phyloP scores from a whole-genome alignment of 2,888 invertebrate species.

The Lamellibrachia columna region DNA sequence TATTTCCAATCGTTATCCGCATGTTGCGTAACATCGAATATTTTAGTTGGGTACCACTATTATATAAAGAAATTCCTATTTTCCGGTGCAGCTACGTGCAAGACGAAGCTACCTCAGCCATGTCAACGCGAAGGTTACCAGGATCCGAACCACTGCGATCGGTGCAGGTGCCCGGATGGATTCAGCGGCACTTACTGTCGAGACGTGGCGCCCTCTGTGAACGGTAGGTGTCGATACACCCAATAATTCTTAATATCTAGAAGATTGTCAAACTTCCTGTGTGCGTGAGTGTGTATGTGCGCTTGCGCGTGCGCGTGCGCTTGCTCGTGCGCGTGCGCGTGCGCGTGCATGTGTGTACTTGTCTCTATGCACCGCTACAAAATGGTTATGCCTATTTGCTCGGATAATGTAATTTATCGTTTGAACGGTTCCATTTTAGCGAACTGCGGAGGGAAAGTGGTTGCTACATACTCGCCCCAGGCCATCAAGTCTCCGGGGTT shows the following conservation, averaged over 20 bases:
- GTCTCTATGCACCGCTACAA: conserved; percentile 31
- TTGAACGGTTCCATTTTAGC: background rate
- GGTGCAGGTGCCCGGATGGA: conserved; percentile 59
- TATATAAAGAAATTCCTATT: background rate
- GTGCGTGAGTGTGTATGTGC: background rate
- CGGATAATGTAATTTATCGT: background rate
- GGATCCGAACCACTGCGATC: conserved; percentile 53
- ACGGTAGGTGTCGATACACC: conserved; percentile 5
- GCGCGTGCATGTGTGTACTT: conserved; percentile 28
- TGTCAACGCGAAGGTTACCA: conserved; percentile 41
- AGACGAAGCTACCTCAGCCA: background rate
- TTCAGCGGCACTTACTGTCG: conserved; percentile 53
- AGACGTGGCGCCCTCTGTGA: conserved; percentile 41
- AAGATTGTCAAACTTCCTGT: background rate
- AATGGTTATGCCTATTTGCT: background rate
- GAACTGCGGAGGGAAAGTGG: conserved; percentile 13
- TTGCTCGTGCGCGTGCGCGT: no score
- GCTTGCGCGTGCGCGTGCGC: background rate
- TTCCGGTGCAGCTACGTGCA: conserved; percentile 25
- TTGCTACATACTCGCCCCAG: background rate
- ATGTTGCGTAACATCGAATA: no score
- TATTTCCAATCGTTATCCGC: no score
- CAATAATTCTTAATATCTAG: no score
- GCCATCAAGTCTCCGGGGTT: conserved; percentile 40
- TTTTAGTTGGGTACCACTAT: no score